Evolutionary conservation across 2,888 invertebrate species (phyloP), one percentile per base, ranked within the genome.

Genomic region (Melanotus villosus): DNA sequence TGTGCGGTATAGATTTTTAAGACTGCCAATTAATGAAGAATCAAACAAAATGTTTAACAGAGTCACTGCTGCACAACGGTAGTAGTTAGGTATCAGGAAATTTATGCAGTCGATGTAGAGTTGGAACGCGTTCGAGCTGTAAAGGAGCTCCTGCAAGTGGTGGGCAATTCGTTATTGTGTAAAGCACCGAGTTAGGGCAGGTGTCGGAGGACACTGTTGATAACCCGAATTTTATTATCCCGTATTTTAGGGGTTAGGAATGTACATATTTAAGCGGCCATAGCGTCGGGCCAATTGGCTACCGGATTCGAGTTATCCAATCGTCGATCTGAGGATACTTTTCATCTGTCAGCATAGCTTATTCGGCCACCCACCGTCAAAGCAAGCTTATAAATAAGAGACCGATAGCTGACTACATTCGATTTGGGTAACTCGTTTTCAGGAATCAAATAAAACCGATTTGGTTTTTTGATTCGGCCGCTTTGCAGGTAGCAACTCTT

Each of bases 251-350:
- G 60, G 57, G 72, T 68, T 68, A 67, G 71, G 76, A 76, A 76
- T 76, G 73, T 72, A 74, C 70, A 75, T 68, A 67, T 72, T 73
- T 76, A 73, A 77, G 79, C 77, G 74, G 77, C 77, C 77, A 77
- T 77, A 80, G 82, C 81, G 81, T 80, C 80, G 80, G 80, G 77
- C 83, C 84, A 83, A 84, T 84, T 82, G 83, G 85, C 85, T 85
- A 85, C 85, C 84, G 85, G 81, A 83, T 82, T 83, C 82, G 77
- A 79, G 81, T 84, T 85, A 84, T 85, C 85, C 84, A 85, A 84
- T 85, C 83, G 80, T 78, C 79, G 83, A 85, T 85, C 85, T 84
- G 78, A 76, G 82, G 81, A 84, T 83, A 85, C 84, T 84, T 84
- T 84, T 84, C 84, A 84, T 84, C 84, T 84, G 85, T 84, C 84